These are phyloP conservation scores for Eulemur coronatus DNA, from an alignment of 2,797 vertebrate species.

Conservation along the genomic window DNA sequence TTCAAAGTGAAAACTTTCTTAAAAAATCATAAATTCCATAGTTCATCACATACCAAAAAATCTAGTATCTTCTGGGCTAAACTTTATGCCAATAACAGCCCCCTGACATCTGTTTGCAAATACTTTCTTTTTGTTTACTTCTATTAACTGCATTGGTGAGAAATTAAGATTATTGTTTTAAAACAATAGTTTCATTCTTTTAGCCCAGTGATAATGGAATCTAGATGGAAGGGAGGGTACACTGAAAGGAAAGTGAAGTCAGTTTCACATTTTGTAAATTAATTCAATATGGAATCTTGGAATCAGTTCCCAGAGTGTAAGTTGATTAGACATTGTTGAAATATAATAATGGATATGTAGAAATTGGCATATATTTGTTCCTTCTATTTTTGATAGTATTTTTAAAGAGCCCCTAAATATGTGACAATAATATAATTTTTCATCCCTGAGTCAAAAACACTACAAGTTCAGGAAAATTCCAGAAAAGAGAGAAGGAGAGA, in stretches of 20 bases:
- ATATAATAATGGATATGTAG: slow-evolving; percentile 8
- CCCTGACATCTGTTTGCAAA: not conserved
- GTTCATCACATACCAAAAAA: not conserved
- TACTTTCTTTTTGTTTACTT: slow-evolving; percentile 36
- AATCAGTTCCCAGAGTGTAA: not conserved
- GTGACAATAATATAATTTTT: slow-evolving; percentile 2
- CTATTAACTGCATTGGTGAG: not conserved
- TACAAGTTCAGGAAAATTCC: not conserved
- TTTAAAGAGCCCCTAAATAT: slow-evolving; percentile 17
- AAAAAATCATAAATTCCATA: not conserved
- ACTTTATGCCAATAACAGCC: not conserved
- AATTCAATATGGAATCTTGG: slow-evolving; percentile 37
- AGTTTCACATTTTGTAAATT: slow-evolving; percentile 49
- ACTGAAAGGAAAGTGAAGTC: not conserved
- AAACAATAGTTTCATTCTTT: slow-evolving; percentile 5
- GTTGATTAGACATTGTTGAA: slow-evolving; percentile 26
- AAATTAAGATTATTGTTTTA: slow-evolving; percentile 30
- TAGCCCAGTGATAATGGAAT: not conserved
- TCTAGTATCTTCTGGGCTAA: not conserved
- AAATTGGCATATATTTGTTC: slow-evolving; percentile 11
- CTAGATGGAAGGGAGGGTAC: not conserved
- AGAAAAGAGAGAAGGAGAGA: not conserved
- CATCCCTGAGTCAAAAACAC: not conserved
- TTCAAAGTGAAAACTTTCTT: not conserved
- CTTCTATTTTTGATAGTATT: slow-evolving; percentile 5